Conservation (phyloP, 2,888 invertebrate genomes). For the Macrophya alboannulata region DNA sequence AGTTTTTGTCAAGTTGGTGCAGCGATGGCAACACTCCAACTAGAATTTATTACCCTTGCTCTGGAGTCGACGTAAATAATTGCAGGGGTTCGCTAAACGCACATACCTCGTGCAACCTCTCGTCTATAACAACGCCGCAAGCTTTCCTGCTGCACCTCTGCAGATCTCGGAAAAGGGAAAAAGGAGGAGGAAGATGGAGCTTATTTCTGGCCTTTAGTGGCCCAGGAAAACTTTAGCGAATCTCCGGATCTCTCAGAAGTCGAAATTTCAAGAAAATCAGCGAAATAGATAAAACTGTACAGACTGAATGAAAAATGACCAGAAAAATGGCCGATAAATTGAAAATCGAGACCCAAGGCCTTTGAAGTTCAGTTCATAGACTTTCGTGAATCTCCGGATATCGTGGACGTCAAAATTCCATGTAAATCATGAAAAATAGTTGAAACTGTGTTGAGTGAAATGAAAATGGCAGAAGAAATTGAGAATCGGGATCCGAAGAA, state of each 20-base stretch:
- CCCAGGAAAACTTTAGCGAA: not conserved
- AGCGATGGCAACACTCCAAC: conserved; percentile 49
- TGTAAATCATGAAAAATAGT: no score
- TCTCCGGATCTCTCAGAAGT: not conserved
- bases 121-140: conserved; percentile 5
- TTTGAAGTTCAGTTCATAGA: not conserved
- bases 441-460: no score
- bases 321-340: not conserved
- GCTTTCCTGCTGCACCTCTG: conserved; percentile 5
- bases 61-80: conserved; percentile 50
- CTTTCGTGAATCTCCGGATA: no score
- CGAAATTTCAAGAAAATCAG: not conserved
- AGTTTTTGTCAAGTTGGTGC: conserved; percentile 51
- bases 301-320: not conserved
- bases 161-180: not conserved
- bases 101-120: not conserved
- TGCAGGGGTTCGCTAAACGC: conserved; percentile 41
- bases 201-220: not conserved
- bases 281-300: not conserved
- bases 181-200: not conserved
- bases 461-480: no score
- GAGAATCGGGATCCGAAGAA: not conserved
- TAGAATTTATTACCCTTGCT: conserved; percentile 44
- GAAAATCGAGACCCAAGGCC: not conserved
- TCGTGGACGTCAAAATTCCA: no score